A percentile compares a stretch with the other conserved stretches of the same genome.
Evolutionary conservation across 2,888 invertebrate genomes (phyloP).

Genomic region (Parapristionchus giblindavisi): DNA sequence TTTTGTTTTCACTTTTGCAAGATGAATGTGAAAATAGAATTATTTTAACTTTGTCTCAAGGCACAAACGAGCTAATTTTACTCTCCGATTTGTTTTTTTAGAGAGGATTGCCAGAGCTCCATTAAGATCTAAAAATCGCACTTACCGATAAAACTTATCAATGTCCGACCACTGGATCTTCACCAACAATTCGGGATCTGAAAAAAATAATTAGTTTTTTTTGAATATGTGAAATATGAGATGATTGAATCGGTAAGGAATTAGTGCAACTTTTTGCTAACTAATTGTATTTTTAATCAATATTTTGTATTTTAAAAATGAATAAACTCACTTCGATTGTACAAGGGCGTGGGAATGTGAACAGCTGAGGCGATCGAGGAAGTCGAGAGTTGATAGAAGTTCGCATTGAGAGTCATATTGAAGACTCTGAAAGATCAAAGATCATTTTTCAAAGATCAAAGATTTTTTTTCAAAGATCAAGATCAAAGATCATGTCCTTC

Average conservation of each 20-base stretch:
- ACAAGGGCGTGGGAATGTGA: conserved; percentile 74
- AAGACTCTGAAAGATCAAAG: conserved; percentile 43
- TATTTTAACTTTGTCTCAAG: too few relatives aligned
- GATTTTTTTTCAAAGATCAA: not conserved
- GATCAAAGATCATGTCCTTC: not conserved
- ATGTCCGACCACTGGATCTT: conserved; percentile 91
- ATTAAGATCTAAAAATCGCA: too few relatives aligned
- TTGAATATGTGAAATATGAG: too few relatives aligned
- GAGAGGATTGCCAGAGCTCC: too few relatives aligned
- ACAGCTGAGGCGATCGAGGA: conserved; percentile 70
- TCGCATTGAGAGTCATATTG: conserved; percentile 61
- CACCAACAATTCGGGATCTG: conserved; percentile 84
- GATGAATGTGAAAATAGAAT: too few relatives aligned
- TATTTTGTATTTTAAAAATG: not conserved
- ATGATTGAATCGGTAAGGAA: too few relatives aligned
- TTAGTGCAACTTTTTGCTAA: too few relatives aligned
- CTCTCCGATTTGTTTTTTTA: too few relatives aligned
- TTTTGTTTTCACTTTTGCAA: too few relatives aligned
- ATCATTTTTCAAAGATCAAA: not conserved
- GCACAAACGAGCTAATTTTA: too few relatives aligned
- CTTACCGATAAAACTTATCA: conserved; percentile 78
- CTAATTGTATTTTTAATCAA: not conserved
- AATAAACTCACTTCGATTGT: conserved; percentile 70
- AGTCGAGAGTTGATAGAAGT: conserved; percentile 65
- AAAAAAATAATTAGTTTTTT: conserved; percentile 39